phyloP scores from a whole-genome alignment of 2,797 vertebrate species.

The Platalea minor region DNA sequence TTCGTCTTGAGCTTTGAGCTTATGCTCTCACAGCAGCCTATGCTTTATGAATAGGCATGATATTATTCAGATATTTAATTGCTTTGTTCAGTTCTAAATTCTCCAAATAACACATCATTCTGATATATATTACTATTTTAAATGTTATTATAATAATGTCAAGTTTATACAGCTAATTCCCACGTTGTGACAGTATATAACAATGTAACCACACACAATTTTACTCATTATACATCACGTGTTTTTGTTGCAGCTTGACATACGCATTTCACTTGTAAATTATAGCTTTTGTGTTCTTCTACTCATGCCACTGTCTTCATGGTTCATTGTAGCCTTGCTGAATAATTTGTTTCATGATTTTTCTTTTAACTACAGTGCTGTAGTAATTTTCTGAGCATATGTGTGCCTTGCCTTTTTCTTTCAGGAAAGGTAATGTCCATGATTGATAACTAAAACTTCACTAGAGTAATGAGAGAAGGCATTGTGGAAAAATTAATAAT shows the following conservation, averaged over 20 bases:
- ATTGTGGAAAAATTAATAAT: neutral
- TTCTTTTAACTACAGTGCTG: neutral
- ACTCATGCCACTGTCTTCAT: neutral
- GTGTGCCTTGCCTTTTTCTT: neutral
- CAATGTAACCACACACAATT: neutral
- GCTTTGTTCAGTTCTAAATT: neutral
- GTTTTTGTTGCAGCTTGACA: neutral
- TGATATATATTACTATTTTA: neutral
- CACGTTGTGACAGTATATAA: neutral
- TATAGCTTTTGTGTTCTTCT: neutral
- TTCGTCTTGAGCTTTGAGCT: neutral
- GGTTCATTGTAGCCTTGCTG: neutral
- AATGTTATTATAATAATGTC: neutral
- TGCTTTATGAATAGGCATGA: neutral
- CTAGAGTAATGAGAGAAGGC: neutral
- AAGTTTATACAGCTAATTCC: neutral
- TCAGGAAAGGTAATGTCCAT: neutral
- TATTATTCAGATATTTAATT: neutral
- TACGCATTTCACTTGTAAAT: neutral
- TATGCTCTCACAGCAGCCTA: neutral
- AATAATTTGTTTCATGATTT: neutral
- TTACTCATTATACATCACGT: neutral
- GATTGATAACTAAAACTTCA: neutral
- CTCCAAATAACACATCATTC: neutral
- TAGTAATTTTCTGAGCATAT: neutral